Evolutionary conservation across 2,888 invertebrate species (phyloP).

Genomic region (Invenusta paracnida): DNA sequence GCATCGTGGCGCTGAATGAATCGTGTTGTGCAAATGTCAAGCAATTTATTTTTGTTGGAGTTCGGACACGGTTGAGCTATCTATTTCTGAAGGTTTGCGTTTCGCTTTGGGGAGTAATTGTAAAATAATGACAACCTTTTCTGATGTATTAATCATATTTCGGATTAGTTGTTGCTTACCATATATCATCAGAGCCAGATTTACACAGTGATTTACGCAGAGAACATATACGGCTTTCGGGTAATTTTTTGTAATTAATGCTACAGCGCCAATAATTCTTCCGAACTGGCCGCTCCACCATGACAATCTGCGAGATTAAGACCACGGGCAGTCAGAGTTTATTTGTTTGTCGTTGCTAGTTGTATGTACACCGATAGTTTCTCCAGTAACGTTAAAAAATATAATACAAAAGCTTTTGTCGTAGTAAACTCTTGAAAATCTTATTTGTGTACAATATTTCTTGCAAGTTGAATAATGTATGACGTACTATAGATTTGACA

Average conservation of each 20-base stretch:
- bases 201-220: background rate
- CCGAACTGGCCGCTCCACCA: background rate
- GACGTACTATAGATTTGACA: too few relatives aligned
- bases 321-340: background rate
- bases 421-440: too few relatives aligned
- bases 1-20: background rate
- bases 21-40: background rate
- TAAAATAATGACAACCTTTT: background rate
- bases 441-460: too few relatives aligned
- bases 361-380: background rate
- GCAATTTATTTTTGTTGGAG: background rate
- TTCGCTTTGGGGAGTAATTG: background rate
- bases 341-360: background rate
- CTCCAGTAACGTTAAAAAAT: background rate
- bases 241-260: background rate
- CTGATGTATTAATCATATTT: background rate
- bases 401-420: background rate
- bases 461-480: too few relatives aligned
- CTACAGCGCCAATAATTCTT: background rate
- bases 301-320: background rate
- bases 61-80: background rate
- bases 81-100: background rate
- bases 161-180: background rate
- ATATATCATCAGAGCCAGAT: background rate
- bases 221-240: background rate